Base-by-base conservation (phyloP, 2,888 invertebrate species). In the Spilarctia lutea region DNA sequence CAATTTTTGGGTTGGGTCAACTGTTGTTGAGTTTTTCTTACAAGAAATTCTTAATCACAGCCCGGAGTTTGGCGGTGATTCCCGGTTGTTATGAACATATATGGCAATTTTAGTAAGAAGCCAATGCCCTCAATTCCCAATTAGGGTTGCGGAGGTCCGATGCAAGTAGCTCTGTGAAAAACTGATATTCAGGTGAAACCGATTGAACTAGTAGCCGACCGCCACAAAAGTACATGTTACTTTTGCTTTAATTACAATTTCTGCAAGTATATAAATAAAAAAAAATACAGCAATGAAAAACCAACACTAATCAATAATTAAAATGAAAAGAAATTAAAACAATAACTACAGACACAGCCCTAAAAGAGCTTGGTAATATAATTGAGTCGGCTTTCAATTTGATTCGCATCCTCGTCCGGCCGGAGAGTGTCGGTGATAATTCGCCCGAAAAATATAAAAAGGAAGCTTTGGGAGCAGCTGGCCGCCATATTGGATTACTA, bases 331-430 rank as follows among this genome's bases (percentile, higher is more conserved):
- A 60, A 71, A 75, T 72, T 60, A 72, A 45, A 13, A 69, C 67
- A 65, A 68, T 56, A 27, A 56, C 69, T 20, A 60, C 16, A 4
- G 74, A 73, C 87, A 65, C 92, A 94, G 79, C 95, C 94, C 94
- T 95, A 87, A 85, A 90, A 88, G 83, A 89, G 86, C 86, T 87
- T 84, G 84, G 90, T 94, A 95, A 94, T 93, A 94, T 94, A 96
- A 95, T 96, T 95, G 95, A 95, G 94, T 93, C 93, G 91, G 94
- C 95, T 95, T 95, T 96, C 95, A 95, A 95, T 95, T 95, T 95
- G 95, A 95, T 95, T 95, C 95, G 91, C 93, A 92, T 94, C 93
- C 94, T 90, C 93, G 93, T 90, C 92, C 92, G 87, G 88, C 86
- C 89, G 91, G 90, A 87, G 91, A 91, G 95, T 94, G 95, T 95